These are phyloP conservation scores for Linepithema humile DNA, from an alignment of 1,140 invertebrate species.

Conservation along the genomic window DNA sequence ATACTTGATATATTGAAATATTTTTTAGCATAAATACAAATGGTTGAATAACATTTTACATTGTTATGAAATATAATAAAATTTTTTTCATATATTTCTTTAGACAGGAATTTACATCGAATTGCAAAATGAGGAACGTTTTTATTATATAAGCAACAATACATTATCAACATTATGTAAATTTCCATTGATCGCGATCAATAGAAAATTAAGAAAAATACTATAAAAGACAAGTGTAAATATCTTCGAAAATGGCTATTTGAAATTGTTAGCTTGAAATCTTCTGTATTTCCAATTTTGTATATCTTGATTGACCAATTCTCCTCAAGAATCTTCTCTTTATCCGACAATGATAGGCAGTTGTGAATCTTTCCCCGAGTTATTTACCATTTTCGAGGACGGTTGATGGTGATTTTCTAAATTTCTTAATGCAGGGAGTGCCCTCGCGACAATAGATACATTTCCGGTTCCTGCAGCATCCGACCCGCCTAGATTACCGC, in stretches of 20 bases:
- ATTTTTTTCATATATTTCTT: not conserved
- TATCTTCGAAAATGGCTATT: slow-evolving; percentile 14
- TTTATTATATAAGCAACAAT: slow-evolving; percentile 63
- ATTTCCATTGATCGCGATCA: slow-evolving; percentile 43
- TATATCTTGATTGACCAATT: slow-evolving; percentile 14
- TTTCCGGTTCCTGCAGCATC: slow-evolving; percentile 60
- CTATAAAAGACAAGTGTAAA: slow-evolving; percentile 37
- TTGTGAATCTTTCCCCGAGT: slow-evolving; percentile 63
- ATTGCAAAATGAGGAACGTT: slow-evolving; percentile 36
- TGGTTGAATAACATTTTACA: not conserved
- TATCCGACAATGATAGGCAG: slow-evolving; percentile 56
- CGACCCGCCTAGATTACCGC: slow-evolving; percentile 48
- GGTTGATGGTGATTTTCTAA: slow-evolving; percentile 64
- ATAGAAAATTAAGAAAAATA: slow-evolving; percentile 52
- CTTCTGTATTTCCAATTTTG: slow-evolving; percentile 33
- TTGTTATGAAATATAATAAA: not conserved
- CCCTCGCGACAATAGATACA: slow-evolving; percentile 50
- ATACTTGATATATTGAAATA: too few relatives aligned
- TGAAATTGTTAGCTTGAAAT: not conserved
- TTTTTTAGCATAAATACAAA: too few relatives aligned
- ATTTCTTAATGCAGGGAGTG: slow-evolving; percentile 58
- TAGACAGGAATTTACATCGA: not conserved
- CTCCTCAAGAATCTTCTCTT: not conserved
- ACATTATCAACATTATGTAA: slow-evolving; percentile 61
- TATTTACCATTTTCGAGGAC: slow-evolving; percentile 51